These are phyloP conservation scores for Paguma larvata DNA, from an alignment of 2,797 vertebrate genomes.

Conservation along the genomic window DNA sequence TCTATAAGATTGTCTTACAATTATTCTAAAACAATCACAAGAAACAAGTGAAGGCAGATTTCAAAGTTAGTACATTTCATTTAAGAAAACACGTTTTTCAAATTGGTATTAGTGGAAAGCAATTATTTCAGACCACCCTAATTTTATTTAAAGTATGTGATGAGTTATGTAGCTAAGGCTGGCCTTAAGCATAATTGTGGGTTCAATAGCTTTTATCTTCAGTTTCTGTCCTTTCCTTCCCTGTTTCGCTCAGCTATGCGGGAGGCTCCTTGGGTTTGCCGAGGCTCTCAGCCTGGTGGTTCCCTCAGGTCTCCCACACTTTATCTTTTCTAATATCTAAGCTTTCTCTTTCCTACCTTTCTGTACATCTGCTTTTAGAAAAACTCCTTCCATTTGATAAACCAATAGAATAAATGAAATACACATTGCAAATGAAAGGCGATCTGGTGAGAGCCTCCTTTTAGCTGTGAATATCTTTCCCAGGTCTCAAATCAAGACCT, in stretches of 20 bases:
- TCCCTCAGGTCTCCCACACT: background rate
- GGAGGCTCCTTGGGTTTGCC: background rate
- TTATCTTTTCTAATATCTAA: background rate
- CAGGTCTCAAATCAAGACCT: background rate
- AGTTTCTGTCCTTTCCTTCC: background rate
- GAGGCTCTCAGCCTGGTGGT: background rate
- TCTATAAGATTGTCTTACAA: background rate
- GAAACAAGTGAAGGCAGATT: background rate
- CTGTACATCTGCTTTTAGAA: background rate
- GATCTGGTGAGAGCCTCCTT: background rate
- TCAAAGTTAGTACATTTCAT: background rate
- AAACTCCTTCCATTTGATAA: background rate
- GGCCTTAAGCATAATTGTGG: background rate
- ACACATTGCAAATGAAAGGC: background rate
- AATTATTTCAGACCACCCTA: background rate
- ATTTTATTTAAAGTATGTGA: background rate
- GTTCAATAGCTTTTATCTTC: background rate
- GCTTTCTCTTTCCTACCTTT: background rate
- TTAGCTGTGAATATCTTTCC: background rate
- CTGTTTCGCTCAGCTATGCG: background rate
- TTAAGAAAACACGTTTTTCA: background rate
- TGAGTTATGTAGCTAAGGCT: background rate
- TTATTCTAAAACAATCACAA: background rate
- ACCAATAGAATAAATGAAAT: background rate
- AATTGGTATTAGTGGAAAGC: background rate